Percentiles rank a stretch among this genome's conserved stretches.
Conservation (phyloP, 1,140 invertebrate species). For the Panagrolaimus sp. region DNA sequence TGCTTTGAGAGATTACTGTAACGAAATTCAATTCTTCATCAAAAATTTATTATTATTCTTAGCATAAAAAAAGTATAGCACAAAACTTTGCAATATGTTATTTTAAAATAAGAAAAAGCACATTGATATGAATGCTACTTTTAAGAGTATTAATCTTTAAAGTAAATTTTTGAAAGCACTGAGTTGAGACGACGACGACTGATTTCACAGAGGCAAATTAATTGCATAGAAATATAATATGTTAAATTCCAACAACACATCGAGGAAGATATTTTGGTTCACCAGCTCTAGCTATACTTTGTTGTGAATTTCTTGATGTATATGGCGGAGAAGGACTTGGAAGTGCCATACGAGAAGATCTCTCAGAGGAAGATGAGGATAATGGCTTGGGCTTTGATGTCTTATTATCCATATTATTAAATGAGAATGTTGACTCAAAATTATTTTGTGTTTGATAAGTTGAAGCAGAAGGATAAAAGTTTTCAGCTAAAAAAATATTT, state of each 20-base stretch:
- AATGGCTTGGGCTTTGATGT: no score
- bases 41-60: no score
- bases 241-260: background rate
- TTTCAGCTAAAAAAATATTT: background rate
- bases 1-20: no score
- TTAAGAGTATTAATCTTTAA: background rate
- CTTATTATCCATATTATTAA: background rate
- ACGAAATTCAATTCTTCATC: no score
- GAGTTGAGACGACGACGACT: no score
- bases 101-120: background rate
- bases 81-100: background rate
- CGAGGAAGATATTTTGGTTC: background rate
- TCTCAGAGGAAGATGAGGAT: no score
- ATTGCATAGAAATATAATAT: background rate
- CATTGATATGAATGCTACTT: background rate
- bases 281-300: background rate
- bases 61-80: no score
- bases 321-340: no score
- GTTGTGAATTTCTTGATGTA: no score
- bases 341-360: no score
- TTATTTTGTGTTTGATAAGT: slow-evolving; percentile 2
- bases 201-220: background rate
- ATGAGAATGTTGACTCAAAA: slow-evolving; percentile 5
- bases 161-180: background rate
- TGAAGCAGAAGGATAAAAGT: slow-evolving; percentile 5